Evolutionary conservation across 2,113 vertebrate genomes (phyloP).

Genomic region (Nesogale talazaci): DNA sequence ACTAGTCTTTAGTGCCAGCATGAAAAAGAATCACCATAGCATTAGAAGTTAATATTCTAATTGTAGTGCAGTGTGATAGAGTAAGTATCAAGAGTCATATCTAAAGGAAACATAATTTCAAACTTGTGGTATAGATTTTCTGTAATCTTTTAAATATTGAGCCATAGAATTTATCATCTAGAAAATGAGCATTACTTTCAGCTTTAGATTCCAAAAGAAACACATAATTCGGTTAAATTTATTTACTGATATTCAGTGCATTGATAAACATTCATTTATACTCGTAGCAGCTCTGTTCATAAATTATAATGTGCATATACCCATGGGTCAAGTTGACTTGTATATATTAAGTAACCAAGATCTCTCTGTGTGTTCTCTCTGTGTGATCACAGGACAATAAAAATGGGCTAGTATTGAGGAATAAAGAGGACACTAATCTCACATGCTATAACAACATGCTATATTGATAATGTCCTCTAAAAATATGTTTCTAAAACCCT

Average conservation of each 20-base stretch:
- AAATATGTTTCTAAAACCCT: neutral
- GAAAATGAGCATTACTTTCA: neutral
- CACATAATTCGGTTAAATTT: neutral
- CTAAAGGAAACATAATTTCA: neutral
- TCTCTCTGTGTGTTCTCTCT: neutral
- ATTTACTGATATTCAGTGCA: neutral
- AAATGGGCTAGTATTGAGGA: neutral
- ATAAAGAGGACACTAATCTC: rapidly evolving
- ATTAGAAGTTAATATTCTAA: neutral
- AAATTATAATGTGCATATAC: neutral
- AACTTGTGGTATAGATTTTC: neutral
- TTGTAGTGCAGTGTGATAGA: neutral
- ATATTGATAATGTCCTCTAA: neutral
- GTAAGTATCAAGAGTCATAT: neutral
- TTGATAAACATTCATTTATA: neutral
- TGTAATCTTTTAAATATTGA: neutral
- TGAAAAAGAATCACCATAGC: neutral
- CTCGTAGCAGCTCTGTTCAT: neutral
- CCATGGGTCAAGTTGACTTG: neutral
- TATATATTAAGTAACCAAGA: neutral
- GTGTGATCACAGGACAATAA: neutral
- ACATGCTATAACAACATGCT: neutral
- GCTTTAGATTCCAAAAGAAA: neutral
- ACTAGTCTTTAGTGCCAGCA: neutral
- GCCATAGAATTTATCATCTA: neutral